Evolutionary conservation across 1,140 invertebrate genomes (phyloP).

Genomic region (Hermatobates lingyangjiaoensis): DNA sequence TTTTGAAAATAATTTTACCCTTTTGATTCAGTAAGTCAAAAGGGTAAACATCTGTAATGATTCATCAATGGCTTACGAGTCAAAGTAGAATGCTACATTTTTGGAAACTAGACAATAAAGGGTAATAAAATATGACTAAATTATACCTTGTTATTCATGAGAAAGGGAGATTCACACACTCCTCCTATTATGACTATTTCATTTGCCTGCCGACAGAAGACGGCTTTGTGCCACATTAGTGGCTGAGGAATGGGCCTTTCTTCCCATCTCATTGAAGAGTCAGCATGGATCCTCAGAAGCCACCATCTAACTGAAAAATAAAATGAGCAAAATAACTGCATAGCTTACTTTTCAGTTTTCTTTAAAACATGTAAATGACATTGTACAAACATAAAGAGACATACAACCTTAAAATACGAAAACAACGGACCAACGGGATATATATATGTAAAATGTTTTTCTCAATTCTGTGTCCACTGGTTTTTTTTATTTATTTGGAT

Average conservation of each 20-base stretch:
- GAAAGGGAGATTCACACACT: slow-evolving; percentile 13
- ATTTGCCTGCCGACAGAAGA: slow-evolving; percentile 4
- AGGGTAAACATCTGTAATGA: background rate
- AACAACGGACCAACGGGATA: no score
- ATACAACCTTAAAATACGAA: no score
- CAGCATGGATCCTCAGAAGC: slow-evolving; percentile 7
- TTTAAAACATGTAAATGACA: background rate
- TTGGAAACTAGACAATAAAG: background rate
- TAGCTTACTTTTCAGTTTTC: background rate
- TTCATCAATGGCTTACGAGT: background rate
- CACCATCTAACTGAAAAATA: slow-evolving; percentile 16
- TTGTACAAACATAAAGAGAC: background rate
- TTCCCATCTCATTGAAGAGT: background rate
- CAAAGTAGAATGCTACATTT: background rate
- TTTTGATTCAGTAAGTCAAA: slow-evolving; percentile 5
- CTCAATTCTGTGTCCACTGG: no score
- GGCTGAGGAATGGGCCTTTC: slow-evolving; percentile 6
- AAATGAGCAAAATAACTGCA: slow-evolving; percentile 1
- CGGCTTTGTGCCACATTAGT: slow-evolving; percentile 17
- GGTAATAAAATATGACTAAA: background rate
- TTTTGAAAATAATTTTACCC: background rate
- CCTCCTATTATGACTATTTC: slow-evolving; percentile 18
- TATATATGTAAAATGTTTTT: no score
- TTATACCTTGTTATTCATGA: slow-evolving; percentile 8
- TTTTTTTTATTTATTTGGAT: no score